Conservation (phyloP, 2,113 vertebrate genomes). For the Brachyhypopomus occidentalis region DNA sequence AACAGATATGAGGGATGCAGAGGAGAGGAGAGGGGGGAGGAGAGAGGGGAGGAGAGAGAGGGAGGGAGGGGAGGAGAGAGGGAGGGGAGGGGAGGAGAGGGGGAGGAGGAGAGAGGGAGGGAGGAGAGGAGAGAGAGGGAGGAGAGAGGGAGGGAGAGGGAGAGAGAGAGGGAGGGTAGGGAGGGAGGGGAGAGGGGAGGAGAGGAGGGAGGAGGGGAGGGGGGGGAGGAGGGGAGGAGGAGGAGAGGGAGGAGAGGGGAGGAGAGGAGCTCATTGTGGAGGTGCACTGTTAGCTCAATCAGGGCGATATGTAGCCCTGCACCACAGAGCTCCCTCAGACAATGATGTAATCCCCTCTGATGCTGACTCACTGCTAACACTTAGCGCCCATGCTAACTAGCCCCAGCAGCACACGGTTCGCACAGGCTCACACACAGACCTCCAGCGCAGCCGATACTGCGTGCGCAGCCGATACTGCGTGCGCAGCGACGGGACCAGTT, state of each 20-base stretch:
- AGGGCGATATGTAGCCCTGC: background rate
- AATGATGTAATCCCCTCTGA: slow-evolving; percentile 36
- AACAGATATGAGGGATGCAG: background rate
- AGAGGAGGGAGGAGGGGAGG: background rate
- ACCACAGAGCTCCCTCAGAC: slow-evolving; percentile 27
- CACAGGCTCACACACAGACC: background rate
- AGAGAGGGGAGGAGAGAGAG: background rate
- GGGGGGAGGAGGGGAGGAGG: background rate
- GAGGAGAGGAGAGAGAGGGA: background rate
- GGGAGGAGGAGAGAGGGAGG: background rate
- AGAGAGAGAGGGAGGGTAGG: background rate
- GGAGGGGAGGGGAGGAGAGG: background rate
- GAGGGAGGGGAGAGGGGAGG: background rate
- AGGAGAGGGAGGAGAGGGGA: too few relatives aligned
- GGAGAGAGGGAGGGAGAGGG: background rate
- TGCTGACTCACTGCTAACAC: slow-evolving; percentile 41
- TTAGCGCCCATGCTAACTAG: slow-evolving; percentile 4
- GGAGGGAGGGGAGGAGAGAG: background rate
- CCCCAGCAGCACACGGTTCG: slow-evolving; percentile 3
- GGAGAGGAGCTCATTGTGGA: background rate
- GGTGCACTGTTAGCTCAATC: background rate
- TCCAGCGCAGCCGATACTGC: background rate
- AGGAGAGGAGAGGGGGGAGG: too few relatives aligned
- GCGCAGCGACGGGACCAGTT: background rate
- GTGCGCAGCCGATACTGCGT: too few relatives aligned